These are phyloP conservation scores for Hyperoplus immaculatus DNA, from an alignment of 2,797 vertebrate genomes.

Conservation along the genomic window DNA sequence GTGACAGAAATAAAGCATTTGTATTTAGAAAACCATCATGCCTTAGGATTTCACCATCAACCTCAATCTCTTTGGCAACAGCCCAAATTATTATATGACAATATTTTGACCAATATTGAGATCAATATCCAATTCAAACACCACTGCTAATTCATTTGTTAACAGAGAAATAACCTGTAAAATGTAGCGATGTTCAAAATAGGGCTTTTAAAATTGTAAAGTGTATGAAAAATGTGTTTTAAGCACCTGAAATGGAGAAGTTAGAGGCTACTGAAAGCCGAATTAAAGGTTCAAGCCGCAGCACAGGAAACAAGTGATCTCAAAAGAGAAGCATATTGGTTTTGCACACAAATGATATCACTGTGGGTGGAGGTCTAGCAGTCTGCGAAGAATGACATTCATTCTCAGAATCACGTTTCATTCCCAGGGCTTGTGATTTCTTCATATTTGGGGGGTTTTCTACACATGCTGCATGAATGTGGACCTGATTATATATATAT, in stretches of 20 bases:
- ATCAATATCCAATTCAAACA: not conserved
- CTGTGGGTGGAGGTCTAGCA: conserved; percentile 57
- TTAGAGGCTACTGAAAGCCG: conserved; percentile 77
- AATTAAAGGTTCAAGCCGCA: conserved; percentile 80
- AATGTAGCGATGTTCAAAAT: not conserved
- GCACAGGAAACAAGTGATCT: conserved; percentile 85
- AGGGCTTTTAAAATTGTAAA: not conserved
- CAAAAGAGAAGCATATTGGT: conserved; percentile 82
- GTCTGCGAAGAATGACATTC: conserved; percentile 21
- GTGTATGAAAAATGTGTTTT: conserved; percentile 39
- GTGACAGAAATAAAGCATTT: not conserved
- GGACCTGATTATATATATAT: not conserved
- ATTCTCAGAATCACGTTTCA: conserved; percentile 45
- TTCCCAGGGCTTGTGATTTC: conserved; percentile 17
- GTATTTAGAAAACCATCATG: not conserved
- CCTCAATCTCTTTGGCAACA: not conserved
- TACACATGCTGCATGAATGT: not conserved
- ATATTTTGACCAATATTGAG: not conserved
- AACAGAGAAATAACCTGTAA: not conserved
- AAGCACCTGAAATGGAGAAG: conserved; percentile 68
- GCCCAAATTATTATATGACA: not conserved
- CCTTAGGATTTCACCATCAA: not conserved
- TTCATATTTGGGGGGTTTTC: not conserved
- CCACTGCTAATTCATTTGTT: not conserved
- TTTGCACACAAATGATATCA: conserved; percentile 74